Conservation (phyloP, 2,797 vertebrate genomes). For the Limosa lapponica region DNA sequence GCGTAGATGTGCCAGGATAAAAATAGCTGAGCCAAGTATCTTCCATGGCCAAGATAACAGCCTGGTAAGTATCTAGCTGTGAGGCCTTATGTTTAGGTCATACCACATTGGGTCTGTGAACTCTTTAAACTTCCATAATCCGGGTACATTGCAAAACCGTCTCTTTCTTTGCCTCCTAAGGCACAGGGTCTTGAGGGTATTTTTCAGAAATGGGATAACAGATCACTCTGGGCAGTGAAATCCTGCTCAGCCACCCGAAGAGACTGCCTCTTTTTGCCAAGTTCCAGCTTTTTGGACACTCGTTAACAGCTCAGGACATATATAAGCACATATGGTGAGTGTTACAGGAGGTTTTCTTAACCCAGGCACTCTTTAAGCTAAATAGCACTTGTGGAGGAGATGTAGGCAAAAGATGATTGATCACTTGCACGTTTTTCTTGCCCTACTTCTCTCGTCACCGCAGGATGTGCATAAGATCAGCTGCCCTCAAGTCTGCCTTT, state of each 20-base stretch:
- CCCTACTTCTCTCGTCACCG: neutral
- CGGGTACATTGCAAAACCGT: neutral
- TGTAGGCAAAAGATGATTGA: neutral
- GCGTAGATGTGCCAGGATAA: neutral
- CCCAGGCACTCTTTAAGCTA: neutral
- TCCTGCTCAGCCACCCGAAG: neutral
- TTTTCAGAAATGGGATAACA: slow-evolving; percentile 16
- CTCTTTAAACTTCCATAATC: neutral
- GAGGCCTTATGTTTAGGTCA: neutral
- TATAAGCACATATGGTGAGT: neutral
- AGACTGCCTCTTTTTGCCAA: neutral
- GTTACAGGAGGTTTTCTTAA: slow-evolving; percentile 15
- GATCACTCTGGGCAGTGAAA: neutral
- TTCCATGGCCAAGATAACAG: neutral
- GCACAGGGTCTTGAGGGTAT: neutral
- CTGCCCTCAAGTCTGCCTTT: neutral
- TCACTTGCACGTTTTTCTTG: neutral
- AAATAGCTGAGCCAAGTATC: neutral
- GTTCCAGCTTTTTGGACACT: neutral
- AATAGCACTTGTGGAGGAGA: neutral
- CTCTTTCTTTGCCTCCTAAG: neutral
- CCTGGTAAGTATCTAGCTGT: neutral
- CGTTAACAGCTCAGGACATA: neutral
- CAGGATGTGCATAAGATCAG: neutral
- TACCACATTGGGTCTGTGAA: neutral